Evolutionary conservation across 1,140 invertebrate genomes (phyloP), one percentile per base, ranked within the genome.

Genomic region (Drosophila quadrilineata): DNA sequence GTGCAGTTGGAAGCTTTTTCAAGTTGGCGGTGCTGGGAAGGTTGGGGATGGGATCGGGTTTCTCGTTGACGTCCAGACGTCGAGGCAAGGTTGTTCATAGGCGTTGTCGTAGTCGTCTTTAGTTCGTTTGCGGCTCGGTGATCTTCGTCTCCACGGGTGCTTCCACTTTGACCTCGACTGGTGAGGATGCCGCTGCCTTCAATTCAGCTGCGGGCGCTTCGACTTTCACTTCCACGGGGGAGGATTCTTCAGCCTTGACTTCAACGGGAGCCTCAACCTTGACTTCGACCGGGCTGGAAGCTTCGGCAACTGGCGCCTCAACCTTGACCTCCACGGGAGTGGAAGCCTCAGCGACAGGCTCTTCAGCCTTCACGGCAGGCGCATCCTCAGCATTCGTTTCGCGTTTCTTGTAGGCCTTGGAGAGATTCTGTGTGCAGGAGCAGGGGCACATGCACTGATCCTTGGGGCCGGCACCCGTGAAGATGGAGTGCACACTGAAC

Each of bases 381-480:
- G 50, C 48, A 43, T 71, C 75, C 17, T 49, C 46, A n/a, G 73
- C 65, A 17, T 41, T 84, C n/a, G 75, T 62, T 16, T 86, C 82
- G 35, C 87, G 87, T 48, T 89, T 89, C 67, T 82, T 87, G 54
- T 88, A 79, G 17, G 70, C 38, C 45, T 67, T 62, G 3, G 79
- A 71, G 43, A 89, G 54, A 17, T 88, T 89, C 46, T 89, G 87
- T n/a, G 84, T 89, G 70, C 87, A 89, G 17, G 87, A 89, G 48
- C 87, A 89, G 2, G 87, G 87, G 46, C 87, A 89, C 87, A 89
- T 89, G 62, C 87, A 89, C 40, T 88, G 87, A 64, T 89, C 87
- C 54, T 85, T 87, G 2, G 77, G 84, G 9, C 63, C 77, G 12
- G 62, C 69, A 17, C 82, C 75, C 24, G 87, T 67, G 53, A 88